Percentiles rank a stretch among this genome's conserved stretches.
phyloP scores from a whole-genome alignment of 2,888 invertebrate genomes.

The Hirtodrosophila histrioides region DNA sequence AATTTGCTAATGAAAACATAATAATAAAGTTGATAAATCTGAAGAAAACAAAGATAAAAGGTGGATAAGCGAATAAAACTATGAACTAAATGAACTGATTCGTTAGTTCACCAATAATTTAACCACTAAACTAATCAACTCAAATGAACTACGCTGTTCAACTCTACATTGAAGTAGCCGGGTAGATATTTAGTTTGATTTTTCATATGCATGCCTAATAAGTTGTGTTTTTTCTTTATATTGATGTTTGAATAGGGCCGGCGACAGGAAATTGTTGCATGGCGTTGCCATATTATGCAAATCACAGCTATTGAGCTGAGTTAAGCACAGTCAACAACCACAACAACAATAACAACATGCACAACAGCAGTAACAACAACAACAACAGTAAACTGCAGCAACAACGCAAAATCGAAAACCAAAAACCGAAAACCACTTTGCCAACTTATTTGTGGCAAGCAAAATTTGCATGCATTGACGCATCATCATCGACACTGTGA shows the following conservation, averaged over 20 bases:
- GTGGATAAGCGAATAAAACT: no score
- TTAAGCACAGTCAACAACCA: constrained; percentile 52
- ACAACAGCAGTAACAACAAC: constrained; percentile 7
- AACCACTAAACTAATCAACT: no score
- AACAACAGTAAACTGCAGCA: constrained; percentile 16
- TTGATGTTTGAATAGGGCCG: constrained; percentile 16
- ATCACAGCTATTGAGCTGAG: constrained; percentile 66
- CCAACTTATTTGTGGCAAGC: constrained; percentile 75
- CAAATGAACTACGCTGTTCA: no score
- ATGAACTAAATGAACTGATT: no score
- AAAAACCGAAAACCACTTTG: constrained; percentile 66
- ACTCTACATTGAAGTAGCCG: no score
- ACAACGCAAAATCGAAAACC: constrained; percentile 42
- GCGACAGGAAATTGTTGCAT: constrained; percentile 70
- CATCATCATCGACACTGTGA: constrained; percentile 60
- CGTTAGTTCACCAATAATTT: no score
- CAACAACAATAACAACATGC: constrained; percentile 24
- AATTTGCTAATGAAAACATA: no score
- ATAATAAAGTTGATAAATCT: no score
- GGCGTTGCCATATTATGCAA: constrained; percentile 71
- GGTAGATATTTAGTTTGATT: constrained; percentile 37
- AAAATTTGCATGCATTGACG: constrained; percentile 70
- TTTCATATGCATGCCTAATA: constrained; percentile 59
- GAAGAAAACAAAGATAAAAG: no score
- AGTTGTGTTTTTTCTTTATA: constrained; percentile 33